Conservation (phyloP, 64 coral and sea anemone genomes). For the Montipora foliosa region DNA sequence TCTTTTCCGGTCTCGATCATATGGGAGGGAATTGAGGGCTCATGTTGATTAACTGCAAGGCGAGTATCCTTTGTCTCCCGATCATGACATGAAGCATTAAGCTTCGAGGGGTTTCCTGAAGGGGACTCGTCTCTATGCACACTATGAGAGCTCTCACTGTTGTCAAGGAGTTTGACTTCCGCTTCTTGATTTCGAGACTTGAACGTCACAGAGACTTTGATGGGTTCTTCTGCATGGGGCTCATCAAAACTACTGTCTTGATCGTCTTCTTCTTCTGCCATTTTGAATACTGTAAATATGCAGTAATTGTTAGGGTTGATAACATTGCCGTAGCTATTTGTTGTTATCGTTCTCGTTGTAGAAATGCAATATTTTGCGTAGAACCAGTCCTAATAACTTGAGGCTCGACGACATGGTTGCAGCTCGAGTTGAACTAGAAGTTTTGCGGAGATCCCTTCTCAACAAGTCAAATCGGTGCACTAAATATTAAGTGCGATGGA, state of each 20-base stretch:
- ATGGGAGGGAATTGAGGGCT: background rate
- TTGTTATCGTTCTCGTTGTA: too few relatives aligned
- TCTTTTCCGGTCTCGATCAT: background rate
- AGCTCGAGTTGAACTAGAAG: too few relatives aligned
- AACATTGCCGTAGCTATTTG: too few relatives aligned
- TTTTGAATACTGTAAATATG: background rate
- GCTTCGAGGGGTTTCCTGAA: background rate
- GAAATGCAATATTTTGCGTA: too few relatives aligned
- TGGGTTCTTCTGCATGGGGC: background rate
- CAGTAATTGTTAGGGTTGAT: background rate
- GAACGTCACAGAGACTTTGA: constrained; percentile 34
- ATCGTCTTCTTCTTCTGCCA: constrained; percentile 37
- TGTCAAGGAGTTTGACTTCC: background rate
- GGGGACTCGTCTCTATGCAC: background rate
- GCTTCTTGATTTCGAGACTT: constrained; percentile 1
- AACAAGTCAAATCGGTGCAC: too few relatives aligned
- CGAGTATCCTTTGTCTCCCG: background rate
- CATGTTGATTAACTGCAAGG: background rate
- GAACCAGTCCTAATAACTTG: too few relatives aligned
- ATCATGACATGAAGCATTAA: background rate
- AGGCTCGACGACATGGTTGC: too few relatives aligned
- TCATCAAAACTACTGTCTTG: constrained; percentile 33
- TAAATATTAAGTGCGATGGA: too few relatives aligned
- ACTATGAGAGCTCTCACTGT: background rate
- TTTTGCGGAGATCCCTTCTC: too few relatives aligned